Conservation (phyloP, 2,888 invertebrate genomes). For the Gari tellinella region DNA sequence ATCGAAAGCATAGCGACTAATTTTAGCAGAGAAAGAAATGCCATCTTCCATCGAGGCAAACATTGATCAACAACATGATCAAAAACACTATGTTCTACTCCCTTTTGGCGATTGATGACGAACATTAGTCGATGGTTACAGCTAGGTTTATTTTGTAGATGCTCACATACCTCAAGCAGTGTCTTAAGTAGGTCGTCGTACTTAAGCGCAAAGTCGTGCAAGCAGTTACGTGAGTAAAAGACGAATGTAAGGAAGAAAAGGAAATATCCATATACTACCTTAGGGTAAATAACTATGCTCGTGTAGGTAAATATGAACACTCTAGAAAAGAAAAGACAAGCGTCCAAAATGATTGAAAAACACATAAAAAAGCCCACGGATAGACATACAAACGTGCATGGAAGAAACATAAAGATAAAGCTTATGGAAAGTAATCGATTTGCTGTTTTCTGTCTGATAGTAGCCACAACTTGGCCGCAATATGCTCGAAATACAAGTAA, state of each 20-base stretch:
- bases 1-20: constrained; percentile 36
- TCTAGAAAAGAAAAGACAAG: constrained; percentile 51
- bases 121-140: constrained; percentile 11
- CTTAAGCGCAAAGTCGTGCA: constrained; percentile 25
- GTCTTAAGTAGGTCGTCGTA: constrained; percentile 41
- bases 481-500: constrained; percentile 43
- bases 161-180: constrained; percentile 21
- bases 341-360: constrained; percentile 60
- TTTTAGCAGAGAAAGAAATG: constrained; percentile 52
- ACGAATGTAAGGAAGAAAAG: constrained; percentile 54
- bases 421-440: background rate
- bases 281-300: constrained; percentile 59
- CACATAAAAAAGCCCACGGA: constrained; percentile 47
- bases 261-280: constrained; percentile 54
- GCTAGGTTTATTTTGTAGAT: constrained; percentile 22
- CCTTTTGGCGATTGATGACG: constrained; percentile 15
- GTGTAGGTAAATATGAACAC: constrained; percentile 60
- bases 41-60: constrained; percentile 52
- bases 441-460: background rate
- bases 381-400: background rate
- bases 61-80: constrained; percentile 48
- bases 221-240: constrained; percentile 52
- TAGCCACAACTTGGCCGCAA: background rate
- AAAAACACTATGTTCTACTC: constrained; percentile 39
- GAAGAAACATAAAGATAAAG: background rate